These are phyloP conservation scores for Pachydiplax longipennis DNA, from an alignment of 2,888 invertebrate genomes.

Conservation along the genomic window DNA sequence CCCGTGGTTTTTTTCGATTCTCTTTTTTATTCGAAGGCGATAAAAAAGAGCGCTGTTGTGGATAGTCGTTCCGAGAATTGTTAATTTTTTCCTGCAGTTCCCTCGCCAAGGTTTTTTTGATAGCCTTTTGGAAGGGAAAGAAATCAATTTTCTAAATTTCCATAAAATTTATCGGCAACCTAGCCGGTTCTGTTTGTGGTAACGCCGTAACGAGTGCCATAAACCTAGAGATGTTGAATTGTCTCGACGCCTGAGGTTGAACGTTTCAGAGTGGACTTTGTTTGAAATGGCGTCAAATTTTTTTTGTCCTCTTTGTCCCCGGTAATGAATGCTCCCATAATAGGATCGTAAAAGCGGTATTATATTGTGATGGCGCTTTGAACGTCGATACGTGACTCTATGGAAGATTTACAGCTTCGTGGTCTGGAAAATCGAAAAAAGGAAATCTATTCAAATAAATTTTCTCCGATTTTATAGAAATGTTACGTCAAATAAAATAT, in stretches of 20 bases:
- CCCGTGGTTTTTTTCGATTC: neutral
- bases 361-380: neutral
- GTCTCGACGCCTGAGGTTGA: neutral
- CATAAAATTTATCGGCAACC: neutral
- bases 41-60: neutral
- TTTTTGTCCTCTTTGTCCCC: neutral
- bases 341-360: neutral
- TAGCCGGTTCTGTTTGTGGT: neutral
- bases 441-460: too few relatives aligned
- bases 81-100: neutral
- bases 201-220: neutral
- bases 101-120: neutral
- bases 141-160: neutral
- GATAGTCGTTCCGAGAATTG: neutral
- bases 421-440: too few relatives aligned
- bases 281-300: neutral
- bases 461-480: too few relatives aligned
- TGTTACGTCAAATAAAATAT: too few relatives aligned
- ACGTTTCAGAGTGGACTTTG: neutral
- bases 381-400: neutral
- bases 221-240: neutral
- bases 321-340: neutral
- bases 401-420: neutral
- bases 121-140: neutral
- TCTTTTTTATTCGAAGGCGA: neutral